phyloP scores from a whole-genome alignment of 2,797 vertebrate species.

The Limosa lapponica region DNA sequence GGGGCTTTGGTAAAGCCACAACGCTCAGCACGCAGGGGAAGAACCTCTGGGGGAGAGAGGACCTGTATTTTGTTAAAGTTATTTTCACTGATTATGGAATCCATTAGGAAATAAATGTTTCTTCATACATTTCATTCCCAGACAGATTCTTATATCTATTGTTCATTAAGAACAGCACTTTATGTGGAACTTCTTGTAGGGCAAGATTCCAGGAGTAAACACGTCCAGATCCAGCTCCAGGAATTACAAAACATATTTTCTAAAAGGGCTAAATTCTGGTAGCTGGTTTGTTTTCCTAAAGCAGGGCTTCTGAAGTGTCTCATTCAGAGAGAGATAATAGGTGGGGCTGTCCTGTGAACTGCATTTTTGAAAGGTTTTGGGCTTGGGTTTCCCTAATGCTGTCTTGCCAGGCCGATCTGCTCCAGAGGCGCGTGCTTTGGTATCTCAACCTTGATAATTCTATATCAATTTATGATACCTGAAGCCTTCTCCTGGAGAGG shows the following conservation, averaged over 20 bases:
- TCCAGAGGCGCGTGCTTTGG: background rate
- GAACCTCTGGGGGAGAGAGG: background rate
- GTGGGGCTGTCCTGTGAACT: background rate
- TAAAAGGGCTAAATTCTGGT: background rate
- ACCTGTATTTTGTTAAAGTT: constrained; percentile 1
- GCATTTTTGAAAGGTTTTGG: background rate
- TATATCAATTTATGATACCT: background rate
- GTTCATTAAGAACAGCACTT: background rate
- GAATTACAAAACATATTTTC: background rate
- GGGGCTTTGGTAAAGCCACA: constrained; percentile 5
- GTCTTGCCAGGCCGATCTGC: background rate
- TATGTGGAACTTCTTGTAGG: background rate
- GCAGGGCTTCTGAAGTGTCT: background rate
- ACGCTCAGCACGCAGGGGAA: background rate
- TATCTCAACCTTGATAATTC: background rate
- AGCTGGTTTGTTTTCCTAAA: background rate
- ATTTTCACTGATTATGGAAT: constrained; percentile 17
- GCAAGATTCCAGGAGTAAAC: background rate
- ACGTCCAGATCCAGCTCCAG: background rate
- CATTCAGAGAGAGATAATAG: background rate
- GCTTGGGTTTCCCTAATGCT: background rate
- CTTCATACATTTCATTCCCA: background rate
- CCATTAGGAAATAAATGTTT: background rate
- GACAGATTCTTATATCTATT: background rate
- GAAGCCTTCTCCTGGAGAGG: background rate